Conservation (phyloP, 2,888 invertebrate species). For the Cantharis lateralis region DNA sequence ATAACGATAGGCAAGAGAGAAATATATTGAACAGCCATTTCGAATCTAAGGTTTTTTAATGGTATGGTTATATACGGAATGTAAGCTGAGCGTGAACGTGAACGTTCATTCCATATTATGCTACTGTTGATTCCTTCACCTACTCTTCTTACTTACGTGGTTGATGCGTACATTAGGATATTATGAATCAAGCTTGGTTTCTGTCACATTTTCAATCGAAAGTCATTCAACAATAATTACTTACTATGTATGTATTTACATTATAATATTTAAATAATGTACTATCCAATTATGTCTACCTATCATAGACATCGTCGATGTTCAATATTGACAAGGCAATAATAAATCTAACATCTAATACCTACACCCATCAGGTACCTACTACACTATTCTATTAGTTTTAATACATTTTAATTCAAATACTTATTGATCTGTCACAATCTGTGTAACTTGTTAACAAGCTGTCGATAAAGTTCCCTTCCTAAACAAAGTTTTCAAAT, state of each 20-base stretch:
- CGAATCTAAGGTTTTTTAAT: not conserved
- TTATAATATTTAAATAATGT: not conserved
- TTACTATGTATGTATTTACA: too few species aligned
- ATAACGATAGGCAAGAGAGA: slow-evolving; percentile 44
- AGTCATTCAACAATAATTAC: not conserved
- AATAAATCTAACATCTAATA: not conserved
- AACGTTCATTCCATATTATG: not conserved
- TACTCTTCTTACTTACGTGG: not conserved
- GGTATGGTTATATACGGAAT: not conserved
- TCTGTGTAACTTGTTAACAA: not conserved
- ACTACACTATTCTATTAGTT: not conserved
- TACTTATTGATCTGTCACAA: not conserved
- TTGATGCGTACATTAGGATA: not conserved
- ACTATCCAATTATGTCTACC: not conserved
- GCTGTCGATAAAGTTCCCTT: not conserved
- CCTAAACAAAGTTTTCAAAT: not conserved
- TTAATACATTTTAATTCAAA: not conserved
- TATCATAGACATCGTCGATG: not conserved
- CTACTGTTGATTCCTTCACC: not conserved
- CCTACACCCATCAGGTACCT: not conserved
- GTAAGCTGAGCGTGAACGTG: not conserved
- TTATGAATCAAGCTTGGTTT: not conserved
- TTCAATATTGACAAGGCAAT: not conserved
- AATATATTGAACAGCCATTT: slow-evolving; percentile 10
- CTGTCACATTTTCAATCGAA: not conserved